Base-by-base conservation (phyloP, 2,797 vertebrate genomes). In the Huso huso region DNA sequence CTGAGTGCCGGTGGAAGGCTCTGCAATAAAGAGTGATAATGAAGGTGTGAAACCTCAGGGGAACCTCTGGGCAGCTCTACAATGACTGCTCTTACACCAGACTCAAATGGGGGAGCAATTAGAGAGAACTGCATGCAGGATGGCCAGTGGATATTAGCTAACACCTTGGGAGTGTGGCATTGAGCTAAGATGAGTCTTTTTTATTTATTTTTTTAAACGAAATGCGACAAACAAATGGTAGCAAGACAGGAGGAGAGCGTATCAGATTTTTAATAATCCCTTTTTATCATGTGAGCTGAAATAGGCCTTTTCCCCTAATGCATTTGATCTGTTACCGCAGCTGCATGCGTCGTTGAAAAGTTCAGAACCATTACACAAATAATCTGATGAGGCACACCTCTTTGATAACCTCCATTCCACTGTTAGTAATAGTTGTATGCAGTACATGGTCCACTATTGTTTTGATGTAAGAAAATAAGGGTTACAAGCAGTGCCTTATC, bases 1-100 rank as follows among this genome's bases (percentile, higher is more conserved):
- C 91, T 68, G 83, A 90, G 89, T 90, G 91, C 91, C 91, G 84
- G 82, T 82, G 87, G 91, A 91, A 90, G 89, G 89, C 91, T 92
- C 85, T 88, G 91, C 91, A 94, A 94, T 95, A 95, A 95, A 94
- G 92, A 94, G 93, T 92, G 91, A 94, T 96, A 95, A 96, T 94
- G 93, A 96, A 94, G 93, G 93, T 94, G 94, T 92, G 91, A 95
- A 90, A 92, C 91, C 92, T 92, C 91, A 82, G 77, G 84, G 85
- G 89, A 91, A 87, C 83, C 88, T 89, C 88, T 91, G 90, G 88
- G 90, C 87, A 90, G 92, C 91, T 87, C 23, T 90, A 91, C 86
- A 84, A 91, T 90, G 91, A 90, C 88, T 92, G 91, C 90, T 92
- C 91, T 92, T 90, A 91, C 88, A 93, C 89, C 88, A 91, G 91